phyloP scores from a whole-genome alignment of 2,113 vertebrate species.

The Mustelus asterias region DNA sequence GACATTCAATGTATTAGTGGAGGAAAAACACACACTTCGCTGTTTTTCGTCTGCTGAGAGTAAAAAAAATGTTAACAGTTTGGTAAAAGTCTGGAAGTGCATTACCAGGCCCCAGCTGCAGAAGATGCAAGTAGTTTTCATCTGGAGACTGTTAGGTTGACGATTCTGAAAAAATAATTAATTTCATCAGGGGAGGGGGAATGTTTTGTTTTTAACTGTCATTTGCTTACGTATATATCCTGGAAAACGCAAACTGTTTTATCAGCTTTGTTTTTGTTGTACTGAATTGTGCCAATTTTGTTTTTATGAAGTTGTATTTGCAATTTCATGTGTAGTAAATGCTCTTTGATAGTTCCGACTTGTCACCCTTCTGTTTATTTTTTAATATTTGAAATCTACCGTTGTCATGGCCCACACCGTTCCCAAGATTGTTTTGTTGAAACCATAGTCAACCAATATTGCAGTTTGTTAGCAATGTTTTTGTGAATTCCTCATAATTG shows the following conservation, averaged over 20 bases:
- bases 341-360: background rate
- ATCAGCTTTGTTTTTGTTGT: constrained; percentile 10
- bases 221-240: background rate
- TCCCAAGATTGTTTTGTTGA: background rate
- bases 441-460: background rate
- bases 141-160: background rate
- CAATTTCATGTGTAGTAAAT: background rate
- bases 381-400: background rate
- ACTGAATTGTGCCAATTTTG: background rate
- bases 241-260: constrained; percentile 1
- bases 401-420: background rate
- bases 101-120: constrained; percentile 29
- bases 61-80: constrained; percentile 32
- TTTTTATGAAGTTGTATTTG: background rate
- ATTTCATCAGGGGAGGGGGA: background rate
- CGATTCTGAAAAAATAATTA: background rate
- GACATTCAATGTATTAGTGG: background rate
- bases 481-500: background rate
- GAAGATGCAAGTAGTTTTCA: constrained; percentile 28
- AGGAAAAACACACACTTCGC: background rate
- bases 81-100: constrained; percentile 27
- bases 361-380: background rate
- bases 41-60: background rate
- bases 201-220: background rate
- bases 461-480: background rate